Evolutionary conservation across 2,888 invertebrate genomes (phyloP), one percentile per base, ranked within the genome.

Genomic region (Drosophila imparisetae): DNA sequence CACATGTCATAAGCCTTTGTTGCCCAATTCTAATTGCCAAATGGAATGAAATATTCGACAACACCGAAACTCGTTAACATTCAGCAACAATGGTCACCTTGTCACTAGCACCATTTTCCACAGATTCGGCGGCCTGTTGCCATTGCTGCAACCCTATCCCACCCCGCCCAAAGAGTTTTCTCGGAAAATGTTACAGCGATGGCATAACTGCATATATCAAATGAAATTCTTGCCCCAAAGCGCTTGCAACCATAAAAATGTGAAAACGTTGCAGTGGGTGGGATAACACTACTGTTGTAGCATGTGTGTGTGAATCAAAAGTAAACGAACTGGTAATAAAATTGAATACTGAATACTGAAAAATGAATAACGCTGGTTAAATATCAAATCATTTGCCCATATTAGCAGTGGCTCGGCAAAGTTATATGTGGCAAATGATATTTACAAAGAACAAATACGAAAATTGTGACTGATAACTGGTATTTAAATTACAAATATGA

Each of bases 31-130:
- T 49, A 29, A 61, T 29, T 57, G 52, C 34, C 34, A 57, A 70
- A 42, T 54, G 38, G 11, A 29, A 59, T 54, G 53, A 15, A 24
- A 45, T 45, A 45, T 66, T 59, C 29, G 32, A 18, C 34, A 60
- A 24, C 27, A 27, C 15, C 24, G 61, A 70, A 61, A 49, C 70
- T 61, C 60, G 69, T 70, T 60, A 70, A 54, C 60, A 69, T 32
- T 45, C 27, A 45, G 45, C 30, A 50, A 60, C 69, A 69, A 60
- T 30, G 58, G 48, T 13, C 32, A 30, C 36, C 32, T 54, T 68
- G 34, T 30, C 48, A 13, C 24, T n/a, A 4, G 38, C n/a, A 30
- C 29, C 24, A 58, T 50, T 62, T 52, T 24, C 4, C 45, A 24
- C 24, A 45, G 45, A 45, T 2, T 7, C 15, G 36, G 4, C 4